Evolutionary conservation across 2,113 vertebrate species (phyloP).

Genomic region (Nerophis lumbriciformis): DNA sequence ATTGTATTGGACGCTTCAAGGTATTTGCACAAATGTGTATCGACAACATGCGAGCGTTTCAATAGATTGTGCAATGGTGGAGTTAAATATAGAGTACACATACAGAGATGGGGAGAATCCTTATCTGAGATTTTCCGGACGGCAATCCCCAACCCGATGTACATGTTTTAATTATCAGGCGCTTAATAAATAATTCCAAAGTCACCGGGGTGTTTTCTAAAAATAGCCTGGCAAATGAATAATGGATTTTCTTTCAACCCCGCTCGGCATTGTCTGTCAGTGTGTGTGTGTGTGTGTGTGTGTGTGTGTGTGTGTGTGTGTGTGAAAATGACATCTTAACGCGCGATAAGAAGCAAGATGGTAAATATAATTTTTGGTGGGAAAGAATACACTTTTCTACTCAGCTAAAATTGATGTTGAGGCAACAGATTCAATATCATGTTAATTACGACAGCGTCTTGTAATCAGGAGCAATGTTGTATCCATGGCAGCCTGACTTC

Average conservation of each 20-base stretch:
- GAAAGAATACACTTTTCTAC: background rate
- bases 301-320: background rate
- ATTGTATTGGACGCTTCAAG: too few species aligned
- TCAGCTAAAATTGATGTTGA: too few species aligned
- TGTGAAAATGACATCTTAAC: background rate
- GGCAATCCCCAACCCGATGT: conserved; percentile 50
- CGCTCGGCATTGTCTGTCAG: conserved; percentile 43
- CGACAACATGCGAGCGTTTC: conserved; percentile 7
- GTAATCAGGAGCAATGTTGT: background rate
- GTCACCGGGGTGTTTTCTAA: conserved; percentile 57
- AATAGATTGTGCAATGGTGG: conserved; percentile 49
- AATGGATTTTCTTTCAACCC: conserved; percentile 60
- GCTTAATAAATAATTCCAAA: conserved; percentile 68
- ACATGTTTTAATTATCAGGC: conserved; percentile 69
- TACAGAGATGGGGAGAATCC: conserved; percentile 28
- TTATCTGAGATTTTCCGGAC: conserved; percentile 51
- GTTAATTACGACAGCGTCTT: background rate
- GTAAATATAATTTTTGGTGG: background rate
- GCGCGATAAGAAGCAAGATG: background rate
- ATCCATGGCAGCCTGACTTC: background rate
- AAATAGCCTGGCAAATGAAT: conserved; percentile 59
- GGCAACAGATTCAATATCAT: too few species aligned
- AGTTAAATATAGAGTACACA: conserved; percentile 44
- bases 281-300: background rate
- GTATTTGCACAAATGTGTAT: too few species aligned